Base-by-base conservation (phyloP, 92 coral and sea anemone species). In the Chrysogorgia sp. region DNA sequence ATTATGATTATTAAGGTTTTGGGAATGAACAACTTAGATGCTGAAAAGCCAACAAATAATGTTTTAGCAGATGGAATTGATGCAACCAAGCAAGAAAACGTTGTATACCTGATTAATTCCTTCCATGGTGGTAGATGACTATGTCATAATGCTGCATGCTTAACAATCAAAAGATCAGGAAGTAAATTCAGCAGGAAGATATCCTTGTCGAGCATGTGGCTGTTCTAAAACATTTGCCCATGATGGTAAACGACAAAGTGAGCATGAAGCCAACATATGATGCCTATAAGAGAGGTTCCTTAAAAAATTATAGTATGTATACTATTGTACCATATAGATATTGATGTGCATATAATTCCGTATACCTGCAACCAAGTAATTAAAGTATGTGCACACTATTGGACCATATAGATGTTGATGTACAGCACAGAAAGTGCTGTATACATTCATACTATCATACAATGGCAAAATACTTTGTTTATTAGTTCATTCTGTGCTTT, bases 101-200 rank as follows among this genome's bases (percentile, higher is more conserved):
- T 58, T 48, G 63, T 43, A 25, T 78, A 71, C 49, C 82, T 84
- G 1, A 23, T 41, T 58, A 26, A 22, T 86, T 30, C 83, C 96
- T 30, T 20, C 90, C 7, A 70, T 85, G 58, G 85, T 90, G 56
- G 91, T 90, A 1, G 88, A 90, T 75, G 62, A 76, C 7, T 90
- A 60, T 65, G 85, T 90, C n/a, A 14, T 24, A 15, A 64, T 87
- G 65, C 58, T 83, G 50, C 67, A 29, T 48, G 70, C 83, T 67
- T 40, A 32, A 32, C 50, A 80, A 7, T 61, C 74, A 21, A 78
- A 40, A 56, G 63, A 65, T 17, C 80, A 82, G 52, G 57, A 56
- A 24, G 67, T 83, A 35, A 74, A 85, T 49, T 70, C 81, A 33
- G 81, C 81, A 31, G 89, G 89, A 20, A 71, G 96, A 35, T 90